phyloP scores from a whole-genome alignment of 2,113 vertebrate species.

The Sakesphorus luctuosus region DNA sequence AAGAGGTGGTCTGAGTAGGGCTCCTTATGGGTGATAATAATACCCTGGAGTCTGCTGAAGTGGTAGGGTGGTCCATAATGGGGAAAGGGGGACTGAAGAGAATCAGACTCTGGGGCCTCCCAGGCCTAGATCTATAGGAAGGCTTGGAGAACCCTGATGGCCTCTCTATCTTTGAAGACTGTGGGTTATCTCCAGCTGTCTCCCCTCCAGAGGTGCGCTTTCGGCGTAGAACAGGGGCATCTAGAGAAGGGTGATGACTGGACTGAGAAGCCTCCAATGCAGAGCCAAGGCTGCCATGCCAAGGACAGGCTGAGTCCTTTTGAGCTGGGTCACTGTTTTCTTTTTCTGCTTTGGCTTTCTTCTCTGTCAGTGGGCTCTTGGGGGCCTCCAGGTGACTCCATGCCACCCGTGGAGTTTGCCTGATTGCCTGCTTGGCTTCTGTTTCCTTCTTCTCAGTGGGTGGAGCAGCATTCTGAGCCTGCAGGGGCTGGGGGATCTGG shows the following conservation, averaged over 20 bases:
- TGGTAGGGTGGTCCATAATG: conserved; percentile 90
- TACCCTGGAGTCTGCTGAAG: conserved; percentile 84
- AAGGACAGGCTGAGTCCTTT: conserved; percentile 55
- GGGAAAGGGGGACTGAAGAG: conserved; percentile 96
- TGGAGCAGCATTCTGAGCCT: conserved; percentile 67
- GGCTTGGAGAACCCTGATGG: conserved; percentile 84
- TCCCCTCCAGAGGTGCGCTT: conserved; percentile 87
- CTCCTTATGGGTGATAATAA: conserved; percentile 88
- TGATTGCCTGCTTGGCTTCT: conserved; percentile 42
- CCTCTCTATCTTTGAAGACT: conserved; percentile 86
- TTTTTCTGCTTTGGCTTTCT: conserved; percentile 81
- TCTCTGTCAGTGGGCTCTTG: conserved; percentile 67
- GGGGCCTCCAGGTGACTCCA: conserved; percentile 61
- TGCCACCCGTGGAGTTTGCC: conserved; percentile 22
- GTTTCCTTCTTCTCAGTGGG: conserved; percentile 67
- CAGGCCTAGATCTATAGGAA: conserved; percentile 89
- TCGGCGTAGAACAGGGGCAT: conserved; percentile 81
- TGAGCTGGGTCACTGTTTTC: conserved; percentile 77
- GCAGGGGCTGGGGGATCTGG: conserved; percentile 88
- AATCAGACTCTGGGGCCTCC: conserved; percentile 96
- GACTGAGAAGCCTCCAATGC: conserved; percentile 55
- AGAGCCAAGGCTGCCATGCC: conserved; percentile 63
- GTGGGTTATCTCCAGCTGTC: conserved; percentile 80
- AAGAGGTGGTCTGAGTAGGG: conserved; percentile 80
- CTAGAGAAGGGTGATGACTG: conserved; percentile 65